Conservation (phyloP, 2,888 invertebrate species). For the Apoda limacodes region DNA sequence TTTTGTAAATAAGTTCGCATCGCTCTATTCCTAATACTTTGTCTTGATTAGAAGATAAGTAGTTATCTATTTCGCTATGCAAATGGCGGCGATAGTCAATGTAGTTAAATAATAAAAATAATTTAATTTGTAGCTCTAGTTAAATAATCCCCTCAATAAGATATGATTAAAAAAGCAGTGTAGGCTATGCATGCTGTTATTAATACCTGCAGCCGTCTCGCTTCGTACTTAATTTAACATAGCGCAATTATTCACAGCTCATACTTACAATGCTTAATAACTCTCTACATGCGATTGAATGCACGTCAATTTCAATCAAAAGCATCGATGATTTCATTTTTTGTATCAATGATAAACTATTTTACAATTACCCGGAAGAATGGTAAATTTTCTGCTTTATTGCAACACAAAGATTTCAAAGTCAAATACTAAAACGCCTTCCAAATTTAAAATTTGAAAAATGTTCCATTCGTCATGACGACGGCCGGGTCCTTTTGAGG, state of each 20-base stretch:
- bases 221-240: too few relatives aligned
- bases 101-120: too few relatives aligned
- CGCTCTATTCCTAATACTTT: too few relatives aligned
- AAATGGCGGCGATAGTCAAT: too few relatives aligned
- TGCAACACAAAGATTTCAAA: conserved; percentile 44
- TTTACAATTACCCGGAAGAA: conserved; percentile 45
- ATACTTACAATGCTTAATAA: conserved; percentile 34
- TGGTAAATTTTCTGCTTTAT: conserved; percentile 45
- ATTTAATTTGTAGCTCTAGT: too few relatives aligned
- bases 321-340: conserved; percentile 33
- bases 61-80: too few relatives aligned
- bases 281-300: conserved; percentile 31
- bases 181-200: too few relatives aligned
- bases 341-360: conserved; percentile 35
- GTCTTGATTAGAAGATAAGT: too few relatives aligned
- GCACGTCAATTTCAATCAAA: conserved; percentile 41
- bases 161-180: too few relatives aligned
- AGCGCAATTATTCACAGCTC: conserved; percentile 46
- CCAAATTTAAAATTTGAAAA: conserved; percentile 44
- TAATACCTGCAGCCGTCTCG: too few relatives aligned
- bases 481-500: conserved; percentile 22
- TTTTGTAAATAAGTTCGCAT: too few relatives aligned
- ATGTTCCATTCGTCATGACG: conserved; percentile 44
- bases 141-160: too few relatives aligned
- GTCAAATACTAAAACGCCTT: conserved; percentile 58